Evolutionary conservation across 2,888 invertebrate species (phyloP).

Genomic region (Dryobota labecula): DNA sequence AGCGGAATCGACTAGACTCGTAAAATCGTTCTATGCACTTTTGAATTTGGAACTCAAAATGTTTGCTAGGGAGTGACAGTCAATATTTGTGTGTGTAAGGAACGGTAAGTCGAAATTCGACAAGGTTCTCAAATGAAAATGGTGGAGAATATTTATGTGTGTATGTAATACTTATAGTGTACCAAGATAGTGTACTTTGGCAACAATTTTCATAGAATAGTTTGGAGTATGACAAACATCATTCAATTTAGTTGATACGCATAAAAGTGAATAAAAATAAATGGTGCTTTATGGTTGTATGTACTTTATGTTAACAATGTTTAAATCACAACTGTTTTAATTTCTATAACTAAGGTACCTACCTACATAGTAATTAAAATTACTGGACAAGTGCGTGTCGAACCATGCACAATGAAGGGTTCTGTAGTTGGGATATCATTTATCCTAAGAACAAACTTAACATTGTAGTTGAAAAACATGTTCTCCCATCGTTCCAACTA

Average conservation of each 20-base stretch:
- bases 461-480: no score
- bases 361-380: background rate
- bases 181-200: background rate
- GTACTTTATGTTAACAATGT: no score
- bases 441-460: no score
- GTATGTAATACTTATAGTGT: background rate
- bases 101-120: slow-evolving; percentile 61
- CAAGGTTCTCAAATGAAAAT: slow-evolving; percentile 40
- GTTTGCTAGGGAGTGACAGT: slow-evolving; percentile 81
- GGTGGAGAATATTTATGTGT: slow-evolving; percentile 25
- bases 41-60: slow-evolving; percentile 80
- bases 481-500: no score
- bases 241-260: background rate
- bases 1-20: slow-evolving; percentile 82
- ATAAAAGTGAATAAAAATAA: no score
- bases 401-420: no score
- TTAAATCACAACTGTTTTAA: background rate
- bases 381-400: no score
- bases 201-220: background rate
- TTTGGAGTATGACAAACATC: background rate
- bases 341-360: background rate
- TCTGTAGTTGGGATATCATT: no score
- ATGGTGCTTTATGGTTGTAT: no score
- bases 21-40: slow-evolving; percentile 82
- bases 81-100: slow-evolving; percentile 76